phyloP scores from a whole-genome alignment of 2,888 invertebrate genomes.

The Eledona agricola region DNA sequence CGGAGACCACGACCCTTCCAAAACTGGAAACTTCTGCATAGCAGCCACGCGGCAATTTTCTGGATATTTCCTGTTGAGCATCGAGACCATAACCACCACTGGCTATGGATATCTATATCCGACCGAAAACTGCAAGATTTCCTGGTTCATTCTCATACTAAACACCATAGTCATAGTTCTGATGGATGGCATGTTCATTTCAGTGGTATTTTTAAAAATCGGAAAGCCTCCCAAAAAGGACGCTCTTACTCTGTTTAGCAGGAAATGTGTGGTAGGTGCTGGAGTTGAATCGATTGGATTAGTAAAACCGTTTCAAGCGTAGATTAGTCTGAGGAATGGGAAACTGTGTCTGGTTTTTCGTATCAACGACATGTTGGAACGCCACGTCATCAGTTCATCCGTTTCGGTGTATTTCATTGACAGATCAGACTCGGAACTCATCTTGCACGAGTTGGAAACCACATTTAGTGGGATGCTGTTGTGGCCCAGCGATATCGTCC shows the following conservation, averaged over 20 bases:
- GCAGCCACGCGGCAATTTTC: constrained; percentile 39
- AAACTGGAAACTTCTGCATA: constrained; percentile 36
- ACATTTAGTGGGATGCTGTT: constrained; percentile 71
- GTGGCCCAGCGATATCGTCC: constrained; percentile 86
- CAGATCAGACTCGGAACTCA: constrained; percentile 70
- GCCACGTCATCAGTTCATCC: constrained; percentile 28
- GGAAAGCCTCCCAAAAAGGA: constrained; percentile 64
- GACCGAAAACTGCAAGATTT: constrained; percentile 39
- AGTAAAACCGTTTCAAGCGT: constrained; percentile 16
- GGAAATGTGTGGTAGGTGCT: constrained; percentile 68
- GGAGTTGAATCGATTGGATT: constrained; percentile 1
- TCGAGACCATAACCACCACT: constrained; percentile 45
- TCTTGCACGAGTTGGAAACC: constrained; percentile 70
- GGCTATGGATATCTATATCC: constrained; percentile 45
- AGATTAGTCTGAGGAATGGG: constrained; percentile 59
- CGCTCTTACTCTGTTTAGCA: constrained; percentile 70
- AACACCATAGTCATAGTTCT: constrained; percentile 39
- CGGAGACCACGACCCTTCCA: constrained; percentile 12
- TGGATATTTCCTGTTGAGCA: constrained; percentile 46
- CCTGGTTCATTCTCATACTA: constrained; percentile 41
- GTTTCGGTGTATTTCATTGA: constrained; percentile 27
- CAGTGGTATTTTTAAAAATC: constrained; percentile 70
- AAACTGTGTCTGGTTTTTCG: constrained; percentile 78
- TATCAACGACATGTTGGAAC: constrained; percentile 76
- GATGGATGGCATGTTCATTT: constrained; percentile 54